These are phyloP conservation scores for Todiramphus saurophagus DNA, from an alignment of 2,113 vertebrate genomes.

Conservation along the genomic window DNA sequence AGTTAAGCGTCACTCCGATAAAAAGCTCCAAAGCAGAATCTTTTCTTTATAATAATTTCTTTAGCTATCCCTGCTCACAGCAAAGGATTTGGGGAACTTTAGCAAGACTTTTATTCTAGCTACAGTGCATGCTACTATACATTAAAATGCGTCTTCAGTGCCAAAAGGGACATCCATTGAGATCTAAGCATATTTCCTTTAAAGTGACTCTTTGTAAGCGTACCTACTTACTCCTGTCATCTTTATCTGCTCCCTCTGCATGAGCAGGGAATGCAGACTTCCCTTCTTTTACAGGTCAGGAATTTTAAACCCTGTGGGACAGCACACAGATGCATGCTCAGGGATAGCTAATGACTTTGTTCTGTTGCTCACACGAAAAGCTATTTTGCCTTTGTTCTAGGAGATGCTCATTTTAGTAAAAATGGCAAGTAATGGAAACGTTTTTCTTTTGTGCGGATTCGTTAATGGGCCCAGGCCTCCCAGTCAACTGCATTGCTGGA, in stretches of 20 bases:
- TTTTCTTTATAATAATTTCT: not conserved
- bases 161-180: not conserved
- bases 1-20: not conserved
- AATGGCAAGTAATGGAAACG: not conserved
- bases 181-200: slow-evolving; percentile 2
- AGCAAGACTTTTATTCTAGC: not conserved
- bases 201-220: not conserved
- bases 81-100: not conserved
- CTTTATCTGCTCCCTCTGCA: not conserved
- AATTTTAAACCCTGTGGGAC: slow-evolving; percentile 11
- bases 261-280: not conserved
- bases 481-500: not conserved
- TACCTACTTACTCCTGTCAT: not conserved
- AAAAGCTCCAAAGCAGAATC: not conserved
- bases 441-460: not conserved
- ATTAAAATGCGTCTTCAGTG: not conserved
- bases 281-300: not conserved
- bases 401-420: not conserved
- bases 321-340: not conserved
- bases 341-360: not conserved
- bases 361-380: not conserved
- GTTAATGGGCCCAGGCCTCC: not conserved
- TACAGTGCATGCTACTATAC: not conserved
- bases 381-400: not conserved
- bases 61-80: not conserved